phyloP scores from a whole-genome alignment of 2,113 vertebrate species.

The Bettongia penicillata region DNA sequence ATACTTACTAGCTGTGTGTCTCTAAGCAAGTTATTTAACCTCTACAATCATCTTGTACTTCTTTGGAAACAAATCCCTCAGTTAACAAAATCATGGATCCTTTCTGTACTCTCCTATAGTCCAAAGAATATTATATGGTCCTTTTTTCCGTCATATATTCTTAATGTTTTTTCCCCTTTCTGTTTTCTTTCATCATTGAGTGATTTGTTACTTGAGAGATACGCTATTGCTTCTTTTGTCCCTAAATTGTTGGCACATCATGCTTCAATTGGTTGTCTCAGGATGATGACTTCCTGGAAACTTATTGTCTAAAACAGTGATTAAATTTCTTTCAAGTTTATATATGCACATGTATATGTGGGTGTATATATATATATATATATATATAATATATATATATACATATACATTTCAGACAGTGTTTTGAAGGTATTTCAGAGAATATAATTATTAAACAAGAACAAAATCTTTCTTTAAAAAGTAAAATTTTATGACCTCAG shows the following conservation, averaged over 20 bases:
- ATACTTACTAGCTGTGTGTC: not conserved
- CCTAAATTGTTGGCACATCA: slow-evolving; percentile 11
- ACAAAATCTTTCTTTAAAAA: slow-evolving; percentile 30
- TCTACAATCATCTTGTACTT: not conserved
- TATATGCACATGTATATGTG: not conserved
- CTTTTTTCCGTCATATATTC: slow-evolving; percentile 13
- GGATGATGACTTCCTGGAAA: slow-evolving; percentile 58
- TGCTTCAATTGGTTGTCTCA: slow-evolving; percentile 32
- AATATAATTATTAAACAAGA: slow-evolving; percentile 39
- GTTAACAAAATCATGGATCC: not conserved
- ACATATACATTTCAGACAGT: not conserved
- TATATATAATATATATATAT: too few species aligned
- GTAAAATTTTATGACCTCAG: not conserved
- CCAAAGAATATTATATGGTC: not conserved
- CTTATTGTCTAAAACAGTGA: slow-evolving; percentile 20
- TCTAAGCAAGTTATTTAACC: not conserved
- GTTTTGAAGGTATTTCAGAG: slow-evolving; percentile 39
- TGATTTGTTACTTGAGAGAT: slow-evolving; percentile 48
- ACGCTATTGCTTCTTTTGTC: slow-evolving; percentile 21
- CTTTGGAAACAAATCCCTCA: not conserved
- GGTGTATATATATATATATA: too few species aligned
- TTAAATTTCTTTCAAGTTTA: slow-evolving; percentile 56
- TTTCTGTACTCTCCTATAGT: not conserved
- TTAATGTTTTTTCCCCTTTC: slow-evolving; percentile 14
- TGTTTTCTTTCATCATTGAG: slow-evolving; percentile 25